phyloP scores from a whole-genome alignment of 2,888 invertebrate genomes.

The Acleris sparsana region DNA sequence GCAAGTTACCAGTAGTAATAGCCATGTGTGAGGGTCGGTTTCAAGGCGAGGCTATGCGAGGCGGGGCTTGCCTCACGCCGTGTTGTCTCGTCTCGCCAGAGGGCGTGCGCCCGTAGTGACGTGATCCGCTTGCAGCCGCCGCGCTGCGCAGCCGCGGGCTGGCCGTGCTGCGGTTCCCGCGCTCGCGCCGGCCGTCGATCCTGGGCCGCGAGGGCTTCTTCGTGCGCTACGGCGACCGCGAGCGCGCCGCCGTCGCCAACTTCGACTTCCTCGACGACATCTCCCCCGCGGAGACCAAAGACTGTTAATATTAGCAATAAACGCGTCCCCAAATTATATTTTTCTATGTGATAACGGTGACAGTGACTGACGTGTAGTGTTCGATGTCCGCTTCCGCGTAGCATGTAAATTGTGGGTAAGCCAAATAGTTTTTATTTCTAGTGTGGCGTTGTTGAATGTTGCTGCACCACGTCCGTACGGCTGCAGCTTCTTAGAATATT shows the following conservation, averaged over 20 bases:
- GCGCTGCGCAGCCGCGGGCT: conserved; percentile 83
- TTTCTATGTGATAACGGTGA: conserved; percentile 64
- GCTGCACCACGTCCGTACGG: conserved; percentile 62
- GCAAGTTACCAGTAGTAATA: conserved; percentile 17
- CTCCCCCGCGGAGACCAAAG: conserved; percentile 75
- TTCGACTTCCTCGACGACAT: conserved; percentile 92
- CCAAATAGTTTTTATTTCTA: conserved; percentile 64
- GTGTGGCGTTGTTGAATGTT: conserved; percentile 58
- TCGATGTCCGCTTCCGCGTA: conserved; percentile 60
- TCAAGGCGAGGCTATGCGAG: conserved; percentile 39
- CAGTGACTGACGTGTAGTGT: conserved; percentile 25
- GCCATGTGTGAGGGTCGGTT: conserved; percentile 45
- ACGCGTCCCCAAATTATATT: conserved; percentile 69
- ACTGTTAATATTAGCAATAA: conserved; percentile 73
- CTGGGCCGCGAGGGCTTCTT: conserved; percentile 90
- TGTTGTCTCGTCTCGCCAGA: conserved; percentile 60
- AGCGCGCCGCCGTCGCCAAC: conserved; percentile 89
- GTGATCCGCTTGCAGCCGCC: conserved; percentile 78
- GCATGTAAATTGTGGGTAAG: conserved; percentile 57
- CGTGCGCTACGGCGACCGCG: conserved; percentile 90
- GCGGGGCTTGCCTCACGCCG: conserved; percentile 53
- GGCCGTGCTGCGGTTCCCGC: conserved; percentile 80
- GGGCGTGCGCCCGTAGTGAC: conserved; percentile 66
- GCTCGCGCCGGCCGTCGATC: conserved; percentile 86
- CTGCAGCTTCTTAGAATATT: conserved; percentile 73